A percentile compares a stretch with the other conserved stretches of the same genome.
These are phyloP conservation scores for Ispidina picta DNA, from an alignment of 2,797 vertebrate species.

Conservation along the genomic window DNA sequence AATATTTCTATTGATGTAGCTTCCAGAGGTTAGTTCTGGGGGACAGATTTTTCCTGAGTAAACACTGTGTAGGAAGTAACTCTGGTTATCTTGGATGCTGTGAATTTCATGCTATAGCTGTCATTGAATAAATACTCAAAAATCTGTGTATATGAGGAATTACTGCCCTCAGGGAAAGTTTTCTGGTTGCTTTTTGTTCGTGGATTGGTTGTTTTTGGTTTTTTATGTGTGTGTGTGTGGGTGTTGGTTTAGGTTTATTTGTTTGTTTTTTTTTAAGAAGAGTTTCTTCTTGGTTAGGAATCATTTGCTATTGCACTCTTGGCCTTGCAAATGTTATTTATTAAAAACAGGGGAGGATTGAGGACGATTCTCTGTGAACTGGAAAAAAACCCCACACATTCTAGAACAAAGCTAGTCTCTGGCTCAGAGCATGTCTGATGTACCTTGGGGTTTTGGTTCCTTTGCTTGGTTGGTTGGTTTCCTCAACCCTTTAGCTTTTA, in stretches of 20 bases:
- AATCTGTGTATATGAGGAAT: constrained; percentile 8
- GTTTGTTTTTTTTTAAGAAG: not conserved
- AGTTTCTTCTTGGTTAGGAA: constrained; percentile 5
- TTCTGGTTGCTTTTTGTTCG: not conserved
- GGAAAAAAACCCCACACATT: not conserved
- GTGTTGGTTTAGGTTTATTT: too few relatives aligned
- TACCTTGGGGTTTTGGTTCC: too few relatives aligned
- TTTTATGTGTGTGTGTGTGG: too few relatives aligned
- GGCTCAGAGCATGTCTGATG: not conserved
- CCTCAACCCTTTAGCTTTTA: not conserved
- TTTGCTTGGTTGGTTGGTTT: too few relatives aligned
- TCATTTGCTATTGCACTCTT: constrained; percentile 9
- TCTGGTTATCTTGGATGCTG: constrained; percentile 23
- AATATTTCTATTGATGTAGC: constrained; percentile 4
- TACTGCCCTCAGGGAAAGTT: not conserved
- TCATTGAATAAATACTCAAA: not conserved
- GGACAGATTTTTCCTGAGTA: constrained; percentile 19
- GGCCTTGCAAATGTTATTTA: constrained; percentile 39
- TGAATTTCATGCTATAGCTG: constrained; percentile 26
- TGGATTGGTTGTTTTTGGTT: too few relatives aligned
- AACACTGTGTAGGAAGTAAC: constrained; percentile 41
- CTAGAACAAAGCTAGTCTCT: not conserved
- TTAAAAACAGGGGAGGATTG: constrained; percentile 19
- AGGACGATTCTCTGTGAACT: not conserved
- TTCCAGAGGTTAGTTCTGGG: constrained; percentile 17